Base-by-base conservation (phyloP, 2,888 invertebrate genomes). In the Zygogramma bicolorata region DNA sequence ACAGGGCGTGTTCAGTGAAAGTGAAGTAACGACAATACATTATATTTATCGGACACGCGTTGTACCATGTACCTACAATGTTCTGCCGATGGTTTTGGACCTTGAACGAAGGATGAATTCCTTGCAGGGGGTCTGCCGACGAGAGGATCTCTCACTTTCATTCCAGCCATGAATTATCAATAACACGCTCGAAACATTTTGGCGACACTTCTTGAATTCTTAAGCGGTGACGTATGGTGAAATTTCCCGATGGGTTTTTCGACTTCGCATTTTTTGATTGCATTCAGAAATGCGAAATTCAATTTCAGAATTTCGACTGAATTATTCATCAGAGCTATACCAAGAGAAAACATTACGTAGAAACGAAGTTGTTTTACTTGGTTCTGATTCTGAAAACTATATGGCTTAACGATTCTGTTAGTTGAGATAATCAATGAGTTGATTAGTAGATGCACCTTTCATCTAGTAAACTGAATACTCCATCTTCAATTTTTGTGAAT, bases 1-100 rank as follows among this genome's bases (percentile, higher is more conserved):
- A 70, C 72, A 77, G 78, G 80, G 79, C 75, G 81, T 79, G 80
- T 71, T 59, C 75, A 82, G 84, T 84, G 84, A 84, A 84, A 83
- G 84, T 83, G 81, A 81, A 80, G 80, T 77, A 80, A 82, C 82
- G 67, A 81, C 82, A 81, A 84, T 82, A 80, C 73, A 80, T 82
- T 81, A 81, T 76, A 70, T 77, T 76, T 76, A 76, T 69, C 76
- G 70, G 74, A 72, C 75, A 70, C 73, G 69, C 79, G 79, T 58
- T 65, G 66, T 68, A 63, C 67, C 71, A 58, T 27, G 68, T 68
- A 68, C 60, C 20, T 22, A 40, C 42, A 13, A 27, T 68, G 65
- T 76, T 73, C 73, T 67, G 71, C 63, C 79, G 79, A 79, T 78
- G 79, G 80, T 77, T 78, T 73, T 53, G 72, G 74, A 80, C 79